Evolutionary conservation across 64 coral and sea anemone species (phyloP).

Genomic region (Astreopora myriophthalma): DNA sequence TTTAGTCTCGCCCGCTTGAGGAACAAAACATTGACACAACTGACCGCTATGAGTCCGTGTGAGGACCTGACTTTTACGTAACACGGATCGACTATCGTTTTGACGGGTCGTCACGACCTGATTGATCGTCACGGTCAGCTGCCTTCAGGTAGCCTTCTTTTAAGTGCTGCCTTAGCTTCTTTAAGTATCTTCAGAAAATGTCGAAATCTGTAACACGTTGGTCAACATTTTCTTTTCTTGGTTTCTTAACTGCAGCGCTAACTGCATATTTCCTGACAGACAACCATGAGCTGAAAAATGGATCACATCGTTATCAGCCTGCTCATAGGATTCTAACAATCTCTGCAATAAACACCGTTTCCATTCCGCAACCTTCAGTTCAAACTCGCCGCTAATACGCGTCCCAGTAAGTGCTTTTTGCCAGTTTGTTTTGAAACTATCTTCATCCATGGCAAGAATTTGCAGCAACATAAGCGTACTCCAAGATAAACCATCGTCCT

Average conservation of each 20-base stretch:
- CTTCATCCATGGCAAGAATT: conserved; percentile 74
- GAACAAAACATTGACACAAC: too few species aligned
- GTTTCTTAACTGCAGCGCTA: conserved; percentile 39
- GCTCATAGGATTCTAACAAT: conserved; percentile 16
- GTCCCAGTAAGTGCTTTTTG: conserved; percentile 47
- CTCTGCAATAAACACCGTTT: conserved; percentile 15
- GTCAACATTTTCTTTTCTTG: conserved; percentile 53
- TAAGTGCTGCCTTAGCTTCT: too few species aligned
- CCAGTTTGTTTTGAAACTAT: conserved; percentile 27
- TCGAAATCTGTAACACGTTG: not conserved
- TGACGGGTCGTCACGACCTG: too few species aligned
- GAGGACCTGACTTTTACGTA: too few species aligned
- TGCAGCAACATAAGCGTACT: conserved; percentile 50
- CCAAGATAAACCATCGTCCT: conserved; percentile 78
- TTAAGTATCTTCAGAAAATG: too few species aligned
- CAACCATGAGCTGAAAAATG: not conserved
- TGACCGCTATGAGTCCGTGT: too few species aligned
- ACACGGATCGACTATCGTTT: too few species aligned
- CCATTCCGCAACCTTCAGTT: conserved; percentile 52
- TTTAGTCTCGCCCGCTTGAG: too few species aligned
- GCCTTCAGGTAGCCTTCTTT: too few species aligned
- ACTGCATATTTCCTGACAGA: not conserved
- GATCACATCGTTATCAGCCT: not conserved
- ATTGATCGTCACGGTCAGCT: too few species aligned
- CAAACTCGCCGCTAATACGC: not conserved